phyloP scores from a whole-genome alignment of 2,888 invertebrate species.

The Luperina testacea region DNA sequence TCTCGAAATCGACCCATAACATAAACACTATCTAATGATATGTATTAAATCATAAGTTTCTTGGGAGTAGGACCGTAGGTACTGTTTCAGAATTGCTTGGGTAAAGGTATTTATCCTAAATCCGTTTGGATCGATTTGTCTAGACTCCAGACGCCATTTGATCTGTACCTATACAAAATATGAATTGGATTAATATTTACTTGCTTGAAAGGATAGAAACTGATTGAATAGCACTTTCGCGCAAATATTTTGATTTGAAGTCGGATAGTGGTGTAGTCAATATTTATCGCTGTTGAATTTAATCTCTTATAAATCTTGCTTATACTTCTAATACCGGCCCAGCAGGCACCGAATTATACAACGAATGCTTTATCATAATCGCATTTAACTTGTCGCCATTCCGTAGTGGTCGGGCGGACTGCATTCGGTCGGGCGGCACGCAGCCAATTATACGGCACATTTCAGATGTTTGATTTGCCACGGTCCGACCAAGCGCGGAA shows the following conservation, averaged over 20 bases:
- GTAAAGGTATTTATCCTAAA: constrained; percentile 20
- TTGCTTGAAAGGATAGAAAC: constrained; percentile 3
- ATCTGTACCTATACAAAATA: constrained; percentile 17
- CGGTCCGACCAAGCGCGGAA: constrained; percentile 59
- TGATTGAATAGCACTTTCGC: constrained; percentile 11
- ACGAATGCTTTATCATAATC: constrained; percentile 51
- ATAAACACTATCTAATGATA: not conserved
- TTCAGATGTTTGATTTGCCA: constrained; percentile 67
- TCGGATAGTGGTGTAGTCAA: not conserved
- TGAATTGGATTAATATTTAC: constrained; percentile 25
- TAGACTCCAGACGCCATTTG: constrained; percentile 44
- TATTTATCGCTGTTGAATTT: constrained; percentile 10
- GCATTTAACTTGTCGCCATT: constrained; percentile 49
- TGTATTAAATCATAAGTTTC: constrained; percentile 17
- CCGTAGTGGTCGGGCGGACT: constrained; percentile 47
- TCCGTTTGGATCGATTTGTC: constrained; percentile 51
- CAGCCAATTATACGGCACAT: constrained; percentile 66
- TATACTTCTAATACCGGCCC: constrained; percentile 2
- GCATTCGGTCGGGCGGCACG: constrained; percentile 59
- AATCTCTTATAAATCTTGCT: constrained; percentile 12
- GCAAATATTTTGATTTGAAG: constrained; percentile 8
- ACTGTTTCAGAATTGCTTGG: constrained; percentile 7
- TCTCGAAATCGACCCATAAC: not conserved
- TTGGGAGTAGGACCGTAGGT: not conserved
- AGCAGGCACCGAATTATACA: constrained; percentile 31